phyloP scores from a whole-genome alignment of 2,888 invertebrate genomes.

The Sceliomorpha sp. region DNA sequence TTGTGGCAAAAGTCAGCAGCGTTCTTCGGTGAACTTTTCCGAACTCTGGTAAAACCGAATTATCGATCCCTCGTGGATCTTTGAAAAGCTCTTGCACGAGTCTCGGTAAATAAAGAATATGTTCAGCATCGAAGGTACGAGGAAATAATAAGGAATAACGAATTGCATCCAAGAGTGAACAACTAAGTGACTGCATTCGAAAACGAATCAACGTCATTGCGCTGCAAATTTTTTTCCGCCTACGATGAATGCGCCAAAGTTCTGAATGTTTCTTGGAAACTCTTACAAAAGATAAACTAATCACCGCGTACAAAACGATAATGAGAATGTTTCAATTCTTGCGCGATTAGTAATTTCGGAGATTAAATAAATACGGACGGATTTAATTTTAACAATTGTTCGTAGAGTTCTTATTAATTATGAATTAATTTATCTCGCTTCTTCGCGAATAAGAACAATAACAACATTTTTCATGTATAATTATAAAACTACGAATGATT shows the following conservation, averaged over 20 bases:
- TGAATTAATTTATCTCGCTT: no score
- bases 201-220: constrained; percentile 28
- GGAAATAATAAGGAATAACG: constrained; percentile 41
- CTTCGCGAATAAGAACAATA: no score
- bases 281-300: constrained; percentile 11
- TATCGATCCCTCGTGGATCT: constrained; percentile 45
- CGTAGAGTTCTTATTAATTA: no score
- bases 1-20: constrained; percentile 27
- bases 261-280: constrained; percentile 25
- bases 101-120: constrained; percentile 39
- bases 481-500: no score
- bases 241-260: no score
- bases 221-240: constrained; percentile 25
- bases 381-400: no score
- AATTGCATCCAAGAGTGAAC: constrained; percentile 34
- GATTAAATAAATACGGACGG: no score
- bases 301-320: no score
- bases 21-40: constrained; percentile 36
- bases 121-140: constrained; percentile 24
- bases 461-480: no score
- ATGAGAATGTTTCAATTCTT: no score
- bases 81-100: constrained; percentile 30
- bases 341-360: no score
- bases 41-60: constrained; percentile 27
- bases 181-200: constrained; percentile 23